phyloP scores from a whole-genome alignment of 1,140 invertebrate genomes.

The Coptotermes formosanus region DNA sequence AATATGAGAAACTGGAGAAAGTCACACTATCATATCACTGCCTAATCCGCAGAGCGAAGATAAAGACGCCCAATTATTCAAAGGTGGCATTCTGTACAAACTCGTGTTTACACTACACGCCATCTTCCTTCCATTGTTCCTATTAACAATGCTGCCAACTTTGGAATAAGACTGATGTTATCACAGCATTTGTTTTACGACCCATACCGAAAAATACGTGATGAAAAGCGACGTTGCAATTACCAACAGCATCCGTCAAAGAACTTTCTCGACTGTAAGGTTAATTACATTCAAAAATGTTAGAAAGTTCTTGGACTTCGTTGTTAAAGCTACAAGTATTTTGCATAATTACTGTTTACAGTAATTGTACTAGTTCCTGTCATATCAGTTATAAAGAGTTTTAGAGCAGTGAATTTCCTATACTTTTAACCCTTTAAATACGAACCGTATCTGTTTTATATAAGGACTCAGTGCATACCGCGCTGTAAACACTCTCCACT shows the following conservation, averaged over 20 bases:
- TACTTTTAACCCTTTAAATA: background rate
- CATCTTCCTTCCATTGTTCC: background rate
- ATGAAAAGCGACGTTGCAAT: background rate
- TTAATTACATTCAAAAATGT: background rate
- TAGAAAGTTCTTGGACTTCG: background rate
- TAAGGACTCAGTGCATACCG: too few species aligned
- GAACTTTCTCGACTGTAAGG: background rate
- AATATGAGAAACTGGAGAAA: background rate
- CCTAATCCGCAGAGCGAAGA: background rate
- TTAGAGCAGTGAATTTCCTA: background rate
- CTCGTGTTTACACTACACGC: background rate
- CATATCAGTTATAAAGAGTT: background rate
- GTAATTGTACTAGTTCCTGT: background rate
- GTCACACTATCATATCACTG: background rate
- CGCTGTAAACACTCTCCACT: too few species aligned
- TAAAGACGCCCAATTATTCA: too few species aligned
- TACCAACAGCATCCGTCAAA: background rate
- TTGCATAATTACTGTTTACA: background rate
- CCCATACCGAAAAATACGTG: background rate
- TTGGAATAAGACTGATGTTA: background rate
- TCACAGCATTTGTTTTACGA: background rate
- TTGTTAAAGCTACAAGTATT: background rate
- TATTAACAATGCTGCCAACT: background rate
- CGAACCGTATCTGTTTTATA: too few species aligned
- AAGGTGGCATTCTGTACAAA: too few species aligned